Base-by-base conservation (phyloP, 1,140 invertebrate genomes). In the Cylas formicarius region DNA sequence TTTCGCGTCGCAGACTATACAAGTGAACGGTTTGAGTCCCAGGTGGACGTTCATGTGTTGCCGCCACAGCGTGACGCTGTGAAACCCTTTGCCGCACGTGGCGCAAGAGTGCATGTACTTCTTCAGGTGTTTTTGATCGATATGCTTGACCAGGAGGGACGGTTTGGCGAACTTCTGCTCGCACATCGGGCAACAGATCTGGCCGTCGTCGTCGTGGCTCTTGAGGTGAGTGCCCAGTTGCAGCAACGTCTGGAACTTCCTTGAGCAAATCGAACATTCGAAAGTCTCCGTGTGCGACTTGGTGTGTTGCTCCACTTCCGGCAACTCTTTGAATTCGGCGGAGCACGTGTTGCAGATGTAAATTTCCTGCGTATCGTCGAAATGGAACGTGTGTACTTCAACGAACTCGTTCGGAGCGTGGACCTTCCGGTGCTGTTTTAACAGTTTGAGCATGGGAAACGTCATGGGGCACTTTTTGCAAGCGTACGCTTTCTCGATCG, bases 21-120 rank as follows among this genome's bases (percentile, higher is more conserved):
- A 62, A 24, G 63, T 64, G 51, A 76, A 78, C 0, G 79, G 76
- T 52, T 78, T 75, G 54, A 86, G 81, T 0, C 83, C 78, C 0
- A 75, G 75, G 7, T 84, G 72, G 1, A 77, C 78, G 54, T 81
- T 75, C 44, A 75, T 63, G 38, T 83, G 79, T 50, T 78, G 75
- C 21, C 47, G 48, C 40, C 50, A 58, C 1, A 53, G 22, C 0
- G 48, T 50, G 14, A 45, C 24, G 37, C 56, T 55, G 18, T 60
- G 54, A 52, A 74, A 74, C 0, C 67, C 68, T 60, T 72, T 73
- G 0, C 69, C 69, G 55, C 73, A 75, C 7, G 70, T 57, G 34
- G 64, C 66, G 45, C 72, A 74, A 1, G 67, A 54, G 40, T 69
- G 68, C 3, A 63, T 65, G 40, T 69, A 72, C 22, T 57, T 52